Conservation (phyloP, 2,797 vertebrate species). For the Semaprochilodus insignis region DNA sequence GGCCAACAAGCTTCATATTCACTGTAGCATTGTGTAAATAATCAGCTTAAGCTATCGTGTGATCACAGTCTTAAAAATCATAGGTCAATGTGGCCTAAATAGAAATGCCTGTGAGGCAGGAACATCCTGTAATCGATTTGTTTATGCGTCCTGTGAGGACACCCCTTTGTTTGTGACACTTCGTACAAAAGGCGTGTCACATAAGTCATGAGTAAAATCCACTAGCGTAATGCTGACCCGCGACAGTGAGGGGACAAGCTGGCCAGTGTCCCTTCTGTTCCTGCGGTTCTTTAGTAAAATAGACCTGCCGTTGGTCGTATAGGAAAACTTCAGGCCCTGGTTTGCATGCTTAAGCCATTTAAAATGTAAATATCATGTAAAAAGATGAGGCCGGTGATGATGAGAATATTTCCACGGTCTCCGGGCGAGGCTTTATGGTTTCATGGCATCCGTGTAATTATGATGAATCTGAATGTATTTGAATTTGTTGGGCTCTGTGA, state of each 20-base stretch:
- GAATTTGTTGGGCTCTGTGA: conserved; percentile 42
- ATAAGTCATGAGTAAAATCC: not conserved
- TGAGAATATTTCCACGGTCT: conserved; percentile 67
- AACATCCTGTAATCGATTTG: not conserved
- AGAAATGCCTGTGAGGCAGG: not conserved
- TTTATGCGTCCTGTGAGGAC: not conserved
- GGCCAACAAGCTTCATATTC: not conserved
- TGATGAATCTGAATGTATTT: conserved; percentile 51
- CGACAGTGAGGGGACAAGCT: no score
- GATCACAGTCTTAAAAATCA: no score
- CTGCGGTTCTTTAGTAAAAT: conserved; percentile 64
- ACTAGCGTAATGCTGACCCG: not conserved
- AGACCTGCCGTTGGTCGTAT: conserved; percentile 55
- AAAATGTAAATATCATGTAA: conserved; percentile 82
- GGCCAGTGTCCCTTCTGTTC: conserved; percentile 39
- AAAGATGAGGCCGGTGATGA: conserved; percentile 68
- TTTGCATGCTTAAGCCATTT: conserved; percentile 77
- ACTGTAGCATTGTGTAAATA: not conserved
- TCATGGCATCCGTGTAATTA: conserved; percentile 57
- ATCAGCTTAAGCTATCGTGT: not conserved
- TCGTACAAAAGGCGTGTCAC: not conserved
- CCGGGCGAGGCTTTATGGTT: conserved; percentile 46
- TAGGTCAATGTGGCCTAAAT: not conserved
- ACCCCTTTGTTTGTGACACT: not conserved
- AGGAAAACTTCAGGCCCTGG: conserved; percentile 57